Conservation (phyloP, 2,797 vertebrate species). For the Platalea minor region DNA sequence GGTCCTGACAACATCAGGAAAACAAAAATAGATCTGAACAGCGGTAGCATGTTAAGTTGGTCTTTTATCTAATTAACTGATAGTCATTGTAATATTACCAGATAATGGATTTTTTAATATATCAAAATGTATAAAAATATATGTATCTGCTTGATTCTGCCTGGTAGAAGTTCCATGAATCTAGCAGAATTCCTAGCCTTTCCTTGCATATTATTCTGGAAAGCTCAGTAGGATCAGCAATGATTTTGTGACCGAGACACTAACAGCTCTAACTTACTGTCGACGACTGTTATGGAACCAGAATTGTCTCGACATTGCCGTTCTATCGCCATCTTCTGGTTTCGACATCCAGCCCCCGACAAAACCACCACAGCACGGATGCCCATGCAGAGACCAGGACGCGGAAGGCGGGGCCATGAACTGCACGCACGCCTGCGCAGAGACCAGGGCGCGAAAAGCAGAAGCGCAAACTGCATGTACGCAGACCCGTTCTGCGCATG, state of each 20-base stretch:
- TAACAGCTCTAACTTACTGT: neutral
- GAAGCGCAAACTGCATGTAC: no score
- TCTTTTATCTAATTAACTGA: neutral
- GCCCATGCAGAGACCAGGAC: no score
- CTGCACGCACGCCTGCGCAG: no score
- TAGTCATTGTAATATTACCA: neutral
- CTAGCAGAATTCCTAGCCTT: neutral
- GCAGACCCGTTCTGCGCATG: no score
- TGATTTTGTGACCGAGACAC: neutral
- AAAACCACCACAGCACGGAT: no score
- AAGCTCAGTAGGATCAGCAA: neutral
- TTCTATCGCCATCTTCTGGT: no score
- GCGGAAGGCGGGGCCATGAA: no score
- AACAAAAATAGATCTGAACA: neutral
- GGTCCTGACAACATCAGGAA: neutral
- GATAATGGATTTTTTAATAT: neutral
- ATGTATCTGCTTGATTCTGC: neutral
- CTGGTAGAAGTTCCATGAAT: neutral
- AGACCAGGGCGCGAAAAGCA: no score
- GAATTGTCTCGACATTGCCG: no score
- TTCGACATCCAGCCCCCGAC: no score
- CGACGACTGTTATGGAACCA: no score
- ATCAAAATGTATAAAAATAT: neutral
- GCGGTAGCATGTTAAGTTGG: neutral
- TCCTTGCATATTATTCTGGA: neutral